Conservation (phyloP, 2,797 vertebrate genomes). For the Pterois miles region DNA sequence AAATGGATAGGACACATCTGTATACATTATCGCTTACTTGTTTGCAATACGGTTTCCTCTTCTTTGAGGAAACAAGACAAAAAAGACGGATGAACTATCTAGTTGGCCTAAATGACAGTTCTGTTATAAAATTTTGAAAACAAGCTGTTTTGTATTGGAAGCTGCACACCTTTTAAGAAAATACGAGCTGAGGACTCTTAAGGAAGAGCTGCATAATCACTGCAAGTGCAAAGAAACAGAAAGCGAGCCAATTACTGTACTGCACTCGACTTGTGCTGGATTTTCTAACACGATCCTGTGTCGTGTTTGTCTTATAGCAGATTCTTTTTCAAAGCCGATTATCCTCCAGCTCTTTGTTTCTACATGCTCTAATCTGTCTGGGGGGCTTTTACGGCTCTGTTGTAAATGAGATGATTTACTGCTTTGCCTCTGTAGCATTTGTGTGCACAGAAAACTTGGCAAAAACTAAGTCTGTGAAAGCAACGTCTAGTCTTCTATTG, state of each 20-base stretch:
- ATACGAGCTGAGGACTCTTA: not conserved
- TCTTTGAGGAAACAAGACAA: not conserved
- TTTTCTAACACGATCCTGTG: conserved; percentile 17
- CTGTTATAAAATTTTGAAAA: not conserved
- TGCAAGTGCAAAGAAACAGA: conserved; percentile 11
- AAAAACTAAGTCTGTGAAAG: not conserved
- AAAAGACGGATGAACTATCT: not conserved
- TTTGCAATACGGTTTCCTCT: not conserved
- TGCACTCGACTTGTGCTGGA: not conserved
- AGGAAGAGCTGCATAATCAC: not conserved
- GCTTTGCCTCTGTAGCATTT: not conserved
- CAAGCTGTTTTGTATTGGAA: not conserved
- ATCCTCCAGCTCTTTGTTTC: conserved; percentile 23
- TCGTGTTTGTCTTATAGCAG: conserved; percentile 26
- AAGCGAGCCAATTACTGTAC: not conserved
- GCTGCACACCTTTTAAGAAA: not conserved
- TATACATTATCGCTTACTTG: not conserved
- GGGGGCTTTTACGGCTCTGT: conserved; percentile 1
- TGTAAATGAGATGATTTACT: conserved; percentile 2
- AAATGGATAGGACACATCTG: not conserved
- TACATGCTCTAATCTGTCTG: conserved; percentile 33
- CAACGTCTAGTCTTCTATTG: not conserved
- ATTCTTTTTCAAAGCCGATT: conserved; percentile 32
- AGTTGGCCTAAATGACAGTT: not conserved
- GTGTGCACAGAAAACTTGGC: not conserved